Evolutionary conservation across 2,888 invertebrate species (phyloP).

Genomic region (Linyphia triangularis): DNA sequence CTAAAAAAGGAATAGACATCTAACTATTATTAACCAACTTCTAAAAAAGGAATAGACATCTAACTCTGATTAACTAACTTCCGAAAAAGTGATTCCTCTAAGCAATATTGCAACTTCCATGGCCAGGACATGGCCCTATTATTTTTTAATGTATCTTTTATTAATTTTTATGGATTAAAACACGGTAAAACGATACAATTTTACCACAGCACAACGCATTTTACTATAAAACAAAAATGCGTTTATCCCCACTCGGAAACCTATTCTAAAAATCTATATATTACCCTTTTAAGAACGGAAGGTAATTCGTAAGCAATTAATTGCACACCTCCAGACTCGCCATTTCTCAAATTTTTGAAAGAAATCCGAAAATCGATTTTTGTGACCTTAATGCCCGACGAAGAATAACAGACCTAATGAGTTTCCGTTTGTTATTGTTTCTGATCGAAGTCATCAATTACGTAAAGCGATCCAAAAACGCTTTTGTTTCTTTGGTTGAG

Average conservation of each 20-base stretch:
- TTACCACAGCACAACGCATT: background rate
- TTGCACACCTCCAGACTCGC: constrained; percentile 17
- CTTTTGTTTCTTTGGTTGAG: background rate
- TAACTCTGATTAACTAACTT: too few species aligned
- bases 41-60: too few species aligned
- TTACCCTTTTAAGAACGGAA: constrained; percentile 8
- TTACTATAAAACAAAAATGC: background rate
- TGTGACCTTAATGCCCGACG: background rate
- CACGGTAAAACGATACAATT: too few species aligned
- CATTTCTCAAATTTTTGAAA: constrained; percentile 48
- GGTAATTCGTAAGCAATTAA: constrained; percentile 48
- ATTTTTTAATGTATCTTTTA: too few species aligned
- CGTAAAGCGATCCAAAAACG: background rate
- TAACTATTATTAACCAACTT: too few species aligned
- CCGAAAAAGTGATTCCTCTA: too few species aligned
- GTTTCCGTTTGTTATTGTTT: constrained; percentile 49
- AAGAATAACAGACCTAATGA: constrained; percentile 38
- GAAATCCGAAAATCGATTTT: constrained; percentile 41
- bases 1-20: too few species aligned
- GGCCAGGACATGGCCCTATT: too few species aligned
- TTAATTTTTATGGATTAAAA: too few species aligned
- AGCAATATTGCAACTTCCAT: too few species aligned
- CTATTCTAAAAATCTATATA: constrained; percentile 8
- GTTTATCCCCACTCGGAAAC: background rate
- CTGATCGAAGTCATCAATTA: constrained; percentile 15